Evolutionary conservation across 37 sponge, comb jelly and placozoan species (phyloP).

Genomic region (Tethya wilhelma): DNA sequence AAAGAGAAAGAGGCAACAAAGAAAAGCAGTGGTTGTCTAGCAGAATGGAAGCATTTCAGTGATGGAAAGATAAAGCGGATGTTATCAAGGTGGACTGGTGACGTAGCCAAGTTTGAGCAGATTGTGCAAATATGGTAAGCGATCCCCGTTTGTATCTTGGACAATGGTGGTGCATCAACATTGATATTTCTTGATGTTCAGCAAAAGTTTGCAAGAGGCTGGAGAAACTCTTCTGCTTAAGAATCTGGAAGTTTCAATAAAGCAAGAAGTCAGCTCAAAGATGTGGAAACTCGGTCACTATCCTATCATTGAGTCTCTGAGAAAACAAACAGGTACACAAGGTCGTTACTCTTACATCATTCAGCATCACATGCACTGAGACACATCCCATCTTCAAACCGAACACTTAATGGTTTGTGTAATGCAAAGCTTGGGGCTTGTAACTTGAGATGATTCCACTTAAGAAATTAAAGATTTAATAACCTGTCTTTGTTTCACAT

Average conservation of each 20-base stretch:
- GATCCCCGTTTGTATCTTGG: not conserved
- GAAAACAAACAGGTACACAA: constrained; percentile 11
- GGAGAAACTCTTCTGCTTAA: not conserved
- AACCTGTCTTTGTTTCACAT: too few relatives aligned
- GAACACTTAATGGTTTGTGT: too few relatives aligned
- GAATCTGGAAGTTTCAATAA: constrained; percentile 10
- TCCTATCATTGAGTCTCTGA: constrained; percentile 29
- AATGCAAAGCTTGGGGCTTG: too few relatives aligned
- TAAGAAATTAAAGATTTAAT: too few relatives aligned
- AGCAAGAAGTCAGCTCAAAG: constrained; percentile 7
- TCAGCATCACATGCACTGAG: not conserved
- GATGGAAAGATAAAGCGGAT: not conserved
- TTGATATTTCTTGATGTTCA: not conserved
- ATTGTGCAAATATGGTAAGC: constrained; percentile 30
- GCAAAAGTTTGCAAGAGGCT: constrained; percentile 5
- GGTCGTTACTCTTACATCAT: too few relatives aligned
- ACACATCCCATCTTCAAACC: not conserved
- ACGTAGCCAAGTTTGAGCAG: constrained; percentile 4
- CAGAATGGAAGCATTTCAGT: constrained; percentile 7
- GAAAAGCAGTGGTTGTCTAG: not conserved
- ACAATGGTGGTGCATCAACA: not conserved
- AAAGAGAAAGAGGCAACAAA: not conserved
- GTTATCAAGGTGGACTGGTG: constrained; percentile 23
- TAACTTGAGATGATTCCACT: too few relatives aligned
- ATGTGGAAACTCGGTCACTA: constrained; percentile 49